Base-by-base conservation (phyloP, 2,113 vertebrate species). In the Loxodonta africana region DNA sequence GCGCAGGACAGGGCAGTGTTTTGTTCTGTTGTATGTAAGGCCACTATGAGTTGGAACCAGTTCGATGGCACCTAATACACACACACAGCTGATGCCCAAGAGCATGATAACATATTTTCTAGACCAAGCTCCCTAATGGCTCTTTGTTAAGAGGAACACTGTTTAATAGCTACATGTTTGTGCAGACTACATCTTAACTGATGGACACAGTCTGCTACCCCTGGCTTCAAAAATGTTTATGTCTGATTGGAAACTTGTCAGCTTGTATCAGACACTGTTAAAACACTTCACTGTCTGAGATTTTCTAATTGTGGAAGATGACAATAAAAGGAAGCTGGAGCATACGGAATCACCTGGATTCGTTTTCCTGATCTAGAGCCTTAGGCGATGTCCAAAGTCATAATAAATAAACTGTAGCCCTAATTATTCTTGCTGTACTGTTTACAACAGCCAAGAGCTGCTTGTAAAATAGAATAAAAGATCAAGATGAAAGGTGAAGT, bases 191-290 rank as follows among this genome's bases (percentile, higher is more conserved):
- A n/a, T 51, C 44, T 76, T 80, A 53, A 67, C 82, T 88, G 88
- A 63, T 60, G 63, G 25, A 88, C 76, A 26, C 62, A 48, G 95
- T 69, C 77, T 97, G 83, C 57, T 93, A 83, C 15, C 15, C 18
- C 21, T 84, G 51, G 53, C 48, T 91, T 85, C 46, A 12, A 8
- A 89, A 60, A 82, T 90, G 71, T 97, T 65, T 87, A 71, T 95
- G 90, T 96, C 92, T 97, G 81, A 90, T 76, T 90, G 62, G 46
- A 98, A 97, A 87, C 14, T 82, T 65, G 23, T 96, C 53, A 83
- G 30, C 83, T 83, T 94, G 10, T 95, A 67, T 41, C 65, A 11
- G 12, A 96, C 76, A 21, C 73, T 95, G 88, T 14, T 30, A 96
- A 94, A 73, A 88, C 37, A 83, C 51, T 76, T 93, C 46, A 30